Percentiles rank a stretch among this genome's conserved stretches.
phyloP scores from a whole-genome alignment of 2,797 vertebrate species.

The Morelia viridis region DNA sequence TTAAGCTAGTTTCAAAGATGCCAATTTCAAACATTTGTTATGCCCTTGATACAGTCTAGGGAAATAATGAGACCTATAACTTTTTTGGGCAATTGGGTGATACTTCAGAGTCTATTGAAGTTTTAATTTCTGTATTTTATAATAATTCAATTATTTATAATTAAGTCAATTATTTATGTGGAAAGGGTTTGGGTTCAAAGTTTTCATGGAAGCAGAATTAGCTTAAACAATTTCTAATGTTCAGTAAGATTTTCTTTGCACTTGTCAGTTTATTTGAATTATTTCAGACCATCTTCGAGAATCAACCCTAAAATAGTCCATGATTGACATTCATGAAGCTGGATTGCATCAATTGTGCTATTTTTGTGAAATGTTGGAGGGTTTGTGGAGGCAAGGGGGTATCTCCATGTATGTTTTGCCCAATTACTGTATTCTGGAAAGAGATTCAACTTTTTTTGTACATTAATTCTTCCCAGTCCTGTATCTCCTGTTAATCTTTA shows the following conservation, averaged over 20 bases:
- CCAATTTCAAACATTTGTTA: not conserved
- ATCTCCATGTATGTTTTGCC: not conserved
- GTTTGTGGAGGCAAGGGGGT: not conserved
- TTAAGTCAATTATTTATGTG: not conserved
- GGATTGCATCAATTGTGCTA: not conserved
- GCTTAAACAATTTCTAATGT: not conserved
- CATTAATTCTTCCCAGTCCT: not conserved
- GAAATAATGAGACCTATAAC: not conserved
- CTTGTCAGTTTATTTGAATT: not conserved
- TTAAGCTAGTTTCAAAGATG: not conserved
- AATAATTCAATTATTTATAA: not conserved
- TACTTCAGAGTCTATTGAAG: not conserved
- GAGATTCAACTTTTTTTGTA: not conserved
- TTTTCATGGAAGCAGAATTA: not conserved
- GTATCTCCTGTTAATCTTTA: not conserved
- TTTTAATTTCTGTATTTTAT: not conserved
- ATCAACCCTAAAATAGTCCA: not conserved
- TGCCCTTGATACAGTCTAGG: not conserved
- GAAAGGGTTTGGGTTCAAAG: not conserved
- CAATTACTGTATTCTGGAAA: not conserved
- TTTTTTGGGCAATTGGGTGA: not conserved
- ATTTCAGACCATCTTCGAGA: not conserved
- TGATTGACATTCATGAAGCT: not conserved
- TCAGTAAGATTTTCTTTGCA: not conserved
- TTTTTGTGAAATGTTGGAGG: not conserved